Evolutionary conservation across 2,888 invertebrate genomes (phyloP).

Genomic region (Brachypalpus laphriformis): DNA sequence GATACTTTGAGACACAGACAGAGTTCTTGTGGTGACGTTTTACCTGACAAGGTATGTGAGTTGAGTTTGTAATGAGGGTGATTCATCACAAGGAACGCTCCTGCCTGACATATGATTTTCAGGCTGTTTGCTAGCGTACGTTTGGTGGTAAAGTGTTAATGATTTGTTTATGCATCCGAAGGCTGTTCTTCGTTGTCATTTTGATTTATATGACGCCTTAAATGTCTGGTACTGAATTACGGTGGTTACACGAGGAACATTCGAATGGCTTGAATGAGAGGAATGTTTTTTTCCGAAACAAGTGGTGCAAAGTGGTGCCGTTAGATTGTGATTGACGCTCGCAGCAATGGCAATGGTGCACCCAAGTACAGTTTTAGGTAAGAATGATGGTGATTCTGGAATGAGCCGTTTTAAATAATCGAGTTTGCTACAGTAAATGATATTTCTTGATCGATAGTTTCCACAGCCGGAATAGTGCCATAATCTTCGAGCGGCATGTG

Average conservation of each 20-base stretch:
- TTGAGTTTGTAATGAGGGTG: conserved; percentile 44
- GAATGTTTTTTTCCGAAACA: neutral
- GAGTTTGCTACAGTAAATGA: too few relatives aligned
- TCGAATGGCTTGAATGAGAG: neutral
- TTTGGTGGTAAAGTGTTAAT: conserved; percentile 45
- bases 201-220: conserved; percentile 35
- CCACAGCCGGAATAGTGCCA: too few relatives aligned
- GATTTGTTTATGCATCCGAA: conserved; percentile 46
- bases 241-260: neutral
- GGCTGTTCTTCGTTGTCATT: neutral
- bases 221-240: conserved; percentile 3
- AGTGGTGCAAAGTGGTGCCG: neutral
- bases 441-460: too few relatives aligned
- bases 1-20: neutral
- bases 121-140: neutral
- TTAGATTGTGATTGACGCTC: neutral
- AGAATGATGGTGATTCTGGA: too few relatives aligned
- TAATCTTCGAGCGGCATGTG: too few relatives aligned
- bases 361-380: too few relatives aligned
- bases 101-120: conserved; percentile 15
- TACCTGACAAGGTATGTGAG: conserved; percentile 49
- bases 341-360: too few relatives aligned
- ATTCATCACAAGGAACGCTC: conserved; percentile 38
- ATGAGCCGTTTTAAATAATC: too few relatives aligned
- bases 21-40: conserved; percentile 25